A percentile compares a stretch with the other conserved stretches of the same genome.
Conservation (phyloP, 2,888 invertebrate genomes). For the Mellilla xanthometata region DNA sequence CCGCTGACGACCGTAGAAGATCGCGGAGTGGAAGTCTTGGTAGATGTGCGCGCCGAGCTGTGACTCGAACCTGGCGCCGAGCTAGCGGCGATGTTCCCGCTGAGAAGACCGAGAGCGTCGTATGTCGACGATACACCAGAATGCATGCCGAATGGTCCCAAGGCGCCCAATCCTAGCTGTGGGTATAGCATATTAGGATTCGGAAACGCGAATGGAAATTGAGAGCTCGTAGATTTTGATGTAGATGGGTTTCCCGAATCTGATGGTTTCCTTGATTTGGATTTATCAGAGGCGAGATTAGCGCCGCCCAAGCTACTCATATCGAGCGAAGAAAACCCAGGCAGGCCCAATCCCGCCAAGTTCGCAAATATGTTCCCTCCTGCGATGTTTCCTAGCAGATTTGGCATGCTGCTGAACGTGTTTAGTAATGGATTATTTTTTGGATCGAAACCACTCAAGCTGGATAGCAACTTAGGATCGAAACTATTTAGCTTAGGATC, state of each 20-base stretch:
- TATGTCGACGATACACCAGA: constrained; percentile 92
- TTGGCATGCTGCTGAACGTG: constrained; percentile 91
- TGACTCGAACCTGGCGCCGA: constrained; percentile 64
- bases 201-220: constrained; percentile 96
- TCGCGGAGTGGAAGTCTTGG: constrained; percentile 78
- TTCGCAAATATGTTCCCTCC: constrained; percentile 95
- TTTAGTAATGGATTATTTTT: constrained; percentile 87
- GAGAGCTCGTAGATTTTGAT: constrained; percentile 83
- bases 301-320: constrained; percentile 83
- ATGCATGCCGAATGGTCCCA: constrained; percentile 93
- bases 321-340: constrained; percentile 89
- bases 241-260: constrained; percentile 66
- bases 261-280: constrained; percentile 66
- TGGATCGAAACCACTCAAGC: constrained; percentile 87
- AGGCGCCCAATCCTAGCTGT: constrained; percentile 92
- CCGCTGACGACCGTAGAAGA: constrained; percentile 78
- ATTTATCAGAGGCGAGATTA: constrained; percentile 66
- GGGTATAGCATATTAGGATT: constrained; percentile 95
- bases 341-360: constrained; percentile 91
- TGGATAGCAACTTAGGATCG: constrained; percentile 76
- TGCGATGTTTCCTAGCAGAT: constrained; percentile 89
- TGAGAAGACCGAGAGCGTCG: constrained; percentile 91
- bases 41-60: constrained; percentile 52
- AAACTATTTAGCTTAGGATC: constrained; percentile 75
- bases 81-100: constrained; percentile 85